Conservation (phyloP, 1,140 invertebrate species). For the Tetranychus cinnabarinus region DNA sequence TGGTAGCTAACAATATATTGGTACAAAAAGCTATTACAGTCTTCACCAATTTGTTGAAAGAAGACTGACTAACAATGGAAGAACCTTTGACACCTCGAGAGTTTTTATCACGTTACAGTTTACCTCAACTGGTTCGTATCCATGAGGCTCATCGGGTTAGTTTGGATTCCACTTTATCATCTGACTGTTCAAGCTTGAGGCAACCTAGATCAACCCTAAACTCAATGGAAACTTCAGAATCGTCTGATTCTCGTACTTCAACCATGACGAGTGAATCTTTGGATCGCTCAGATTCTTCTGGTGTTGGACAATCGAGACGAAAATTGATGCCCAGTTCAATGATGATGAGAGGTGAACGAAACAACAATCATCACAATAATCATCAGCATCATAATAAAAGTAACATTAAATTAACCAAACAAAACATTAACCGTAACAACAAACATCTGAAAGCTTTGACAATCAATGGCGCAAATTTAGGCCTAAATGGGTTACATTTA, state of each 20-base stretch:
- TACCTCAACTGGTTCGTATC: constrained; percentile 10
- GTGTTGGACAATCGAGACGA: no score
- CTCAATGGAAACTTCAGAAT: neutral
- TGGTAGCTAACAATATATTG: no score
- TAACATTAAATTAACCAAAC: neutral
- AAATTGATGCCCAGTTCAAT: neutral
- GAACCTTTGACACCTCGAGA: constrained; percentile 9
- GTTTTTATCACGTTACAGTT: constrained; percentile 7
- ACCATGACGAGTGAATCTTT: no score
- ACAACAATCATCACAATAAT: neutral
- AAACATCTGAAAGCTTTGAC: no score
- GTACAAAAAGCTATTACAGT: no score
- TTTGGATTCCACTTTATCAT: neutral
- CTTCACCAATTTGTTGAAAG: no score
- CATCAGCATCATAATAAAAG: neutral
- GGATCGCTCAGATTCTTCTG: no score
- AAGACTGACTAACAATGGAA: neutral
- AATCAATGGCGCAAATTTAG: no score
- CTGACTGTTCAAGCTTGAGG: neutral
- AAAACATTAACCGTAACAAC: no score
- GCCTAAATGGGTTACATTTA: no score
- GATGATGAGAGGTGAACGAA: neutral
- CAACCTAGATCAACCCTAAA: neutral
- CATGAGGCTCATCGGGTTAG: constrained; percentile 5
- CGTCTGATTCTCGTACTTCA: neutral